A percentile compares a stretch with the other conserved stretches of the same genome.
Evolutionary conservation across 2,797 vertebrate genomes (phyloP).

Genomic region (Trichosurus vulpecula): DNA sequence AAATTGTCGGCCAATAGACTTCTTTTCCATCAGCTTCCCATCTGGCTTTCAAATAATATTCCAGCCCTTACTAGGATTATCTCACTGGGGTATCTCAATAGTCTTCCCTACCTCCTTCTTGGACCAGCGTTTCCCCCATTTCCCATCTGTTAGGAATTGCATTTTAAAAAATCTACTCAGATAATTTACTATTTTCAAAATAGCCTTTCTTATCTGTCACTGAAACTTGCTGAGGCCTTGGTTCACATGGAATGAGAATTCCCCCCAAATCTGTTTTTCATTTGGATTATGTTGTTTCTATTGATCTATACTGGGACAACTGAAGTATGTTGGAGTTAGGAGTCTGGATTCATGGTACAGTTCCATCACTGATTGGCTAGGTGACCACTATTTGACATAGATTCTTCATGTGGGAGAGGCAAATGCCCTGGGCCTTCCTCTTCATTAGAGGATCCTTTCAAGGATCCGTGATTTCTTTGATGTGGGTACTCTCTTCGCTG

Average conservation of each 20-base stretch:
- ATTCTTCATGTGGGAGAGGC: not conserved
- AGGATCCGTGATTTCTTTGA: not conserved
- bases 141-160: slow-evolving; percentile 40
- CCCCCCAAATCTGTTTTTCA: slow-evolving; percentile 51
- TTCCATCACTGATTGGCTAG: not conserved
- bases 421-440: not conserved
- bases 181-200: slow-evolving; percentile 70
- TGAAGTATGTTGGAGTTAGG: slow-evolving; percentile 9
- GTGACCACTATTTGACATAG: not conserved
- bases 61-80: slow-evolving; percentile 15
- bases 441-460: not conserved
- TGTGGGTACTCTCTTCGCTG: not conserved
- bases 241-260: slow-evolving; percentile 27
- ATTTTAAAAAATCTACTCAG: slow-evolving; percentile 65
- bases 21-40: slow-evolving; percentile 65
- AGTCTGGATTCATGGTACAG: not conserved
- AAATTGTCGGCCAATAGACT: slow-evolving; percentile 45
- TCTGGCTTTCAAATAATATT: slow-evolving; percentile 58
- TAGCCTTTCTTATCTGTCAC: slow-evolving; percentile 61
- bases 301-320: slow-evolving; percentile 52
- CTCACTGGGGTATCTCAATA: slow-evolving; percentile 51
- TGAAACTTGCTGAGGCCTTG: slow-evolving; percentile 56
- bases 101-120: slow-evolving; percentile 45
- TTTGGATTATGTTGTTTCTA: slow-evolving; percentile 60
- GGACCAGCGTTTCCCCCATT: slow-evolving; percentile 27